Percentiles rank a stretch among this genome's conserved stretches.
phyloP scores from a whole-genome alignment of 2,797 vertebrate species.

The Loriculus beryllinus region DNA sequence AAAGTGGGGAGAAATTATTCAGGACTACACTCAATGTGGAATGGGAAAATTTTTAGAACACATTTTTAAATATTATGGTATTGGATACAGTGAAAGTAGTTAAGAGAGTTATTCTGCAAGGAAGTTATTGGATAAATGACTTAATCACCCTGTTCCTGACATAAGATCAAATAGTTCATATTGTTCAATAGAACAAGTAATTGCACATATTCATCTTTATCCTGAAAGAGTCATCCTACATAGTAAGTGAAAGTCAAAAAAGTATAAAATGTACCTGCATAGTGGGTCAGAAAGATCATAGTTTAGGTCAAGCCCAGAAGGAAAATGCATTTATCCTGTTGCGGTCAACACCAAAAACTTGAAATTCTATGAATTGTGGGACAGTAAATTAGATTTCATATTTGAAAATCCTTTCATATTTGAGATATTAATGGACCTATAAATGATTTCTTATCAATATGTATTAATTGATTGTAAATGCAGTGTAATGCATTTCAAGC shows the following conservation, averaged over 20 bases:
- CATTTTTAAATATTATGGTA: neutral
- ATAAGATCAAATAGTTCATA: neutral
- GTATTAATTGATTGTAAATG: neutral
- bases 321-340: conserved; percentile 39
- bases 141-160: neutral
- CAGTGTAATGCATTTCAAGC: neutral
- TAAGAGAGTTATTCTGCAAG: neutral
- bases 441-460: neutral
- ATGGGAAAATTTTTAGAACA: neutral
- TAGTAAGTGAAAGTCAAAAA: neutral
- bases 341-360: conserved; percentile 23
- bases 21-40: neutral
- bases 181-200: neutral
- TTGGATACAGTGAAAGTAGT: neutral
- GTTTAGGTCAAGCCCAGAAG: conserved; percentile 24
- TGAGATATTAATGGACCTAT: neutral
- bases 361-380: conserved; percentile 14
- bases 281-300: conserved; percentile 23
- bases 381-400: conserved; percentile 26
- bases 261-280: conserved; percentile 22
- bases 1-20: neutral
- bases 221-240: neutral
- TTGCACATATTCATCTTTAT: neutral
- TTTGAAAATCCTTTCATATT: neutral
- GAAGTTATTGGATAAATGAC: neutral